Percentiles rank a stretch among this genome's conserved stretches.
Conservation (phyloP, 1,140 invertebrate species). For the Drosophila bocqueti region DNA sequence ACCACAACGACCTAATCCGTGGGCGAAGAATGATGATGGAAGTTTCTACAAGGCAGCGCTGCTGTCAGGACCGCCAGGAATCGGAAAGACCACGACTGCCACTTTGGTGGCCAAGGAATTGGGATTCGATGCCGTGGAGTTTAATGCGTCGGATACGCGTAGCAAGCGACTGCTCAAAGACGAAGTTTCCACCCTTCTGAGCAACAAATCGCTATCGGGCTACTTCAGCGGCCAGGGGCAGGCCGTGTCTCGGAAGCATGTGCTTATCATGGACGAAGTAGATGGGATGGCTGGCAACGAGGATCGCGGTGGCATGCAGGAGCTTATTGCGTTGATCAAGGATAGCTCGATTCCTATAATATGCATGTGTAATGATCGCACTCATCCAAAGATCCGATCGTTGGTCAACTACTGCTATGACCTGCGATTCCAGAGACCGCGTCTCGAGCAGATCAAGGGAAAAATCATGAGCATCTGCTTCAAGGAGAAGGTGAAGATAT, state of each 20-base stretch:
- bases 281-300: constrained; percentile 99
- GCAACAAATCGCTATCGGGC: constrained; percentile 89
- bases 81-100: constrained; percentile 96
- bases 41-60: constrained; percentile 96
- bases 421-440: constrained; percentile 93
- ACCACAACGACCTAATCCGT: constrained; percentile 89
- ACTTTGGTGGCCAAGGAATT: constrained; percentile 93
- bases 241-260: constrained; percentile 90
- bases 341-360: constrained; percentile 95
- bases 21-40: constrained; percentile 93
- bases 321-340: constrained; percentile 97
- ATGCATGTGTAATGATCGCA: constrained; percentile 99
- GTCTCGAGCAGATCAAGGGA: constrained; percentile 95
- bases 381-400: constrained; percentile 96
- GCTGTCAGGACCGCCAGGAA: constrained; percentile 97
- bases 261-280: constrained; percentile 99
- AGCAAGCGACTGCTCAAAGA: constrained; percentile 95
- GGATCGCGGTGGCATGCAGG: constrained; percentile 98
- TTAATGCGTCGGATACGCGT: constrained; percentile 99
- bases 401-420: constrained; percentile 98
- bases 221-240: constrained; percentile 87
- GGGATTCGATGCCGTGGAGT: constrained; percentile 96
- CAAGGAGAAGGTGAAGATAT: constrained; percentile 96
- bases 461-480: constrained; percentile 96
- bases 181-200: constrained; percentile 91